These are phyloP conservation scores for Stichodactyla mertensii DNA, from an alignment of 64 coral and sea anemone genomes.

Conservation along the genomic window DNA sequence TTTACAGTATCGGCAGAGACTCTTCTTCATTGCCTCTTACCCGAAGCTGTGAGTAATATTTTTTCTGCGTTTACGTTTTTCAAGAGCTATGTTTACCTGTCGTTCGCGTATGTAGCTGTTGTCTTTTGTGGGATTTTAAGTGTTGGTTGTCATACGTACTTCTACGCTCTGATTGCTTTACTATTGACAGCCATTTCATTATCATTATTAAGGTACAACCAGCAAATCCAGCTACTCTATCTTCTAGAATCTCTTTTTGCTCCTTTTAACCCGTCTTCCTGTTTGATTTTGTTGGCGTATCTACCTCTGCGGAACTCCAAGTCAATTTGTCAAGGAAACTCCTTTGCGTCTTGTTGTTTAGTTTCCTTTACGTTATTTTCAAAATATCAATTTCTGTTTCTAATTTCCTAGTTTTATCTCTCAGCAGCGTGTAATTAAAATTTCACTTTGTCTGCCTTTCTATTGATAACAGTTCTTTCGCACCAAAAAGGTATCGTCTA, in stretches of 20 bases:
- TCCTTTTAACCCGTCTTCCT: neutral
- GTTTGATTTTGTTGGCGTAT: neutral
- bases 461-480: neutral
- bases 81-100: slow-evolving; percentile 15
- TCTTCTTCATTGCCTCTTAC: slow-evolving; percentile 3
- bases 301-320: neutral
- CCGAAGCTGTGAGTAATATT: slow-evolving; percentile 17
- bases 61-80: neutral
- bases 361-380: neutral
- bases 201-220: slow-evolving; percentile 4
- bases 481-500: neutral
- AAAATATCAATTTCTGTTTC: slow-evolving; percentile 10
- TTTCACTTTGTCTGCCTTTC: slow-evolving; percentile 1
- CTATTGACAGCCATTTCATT: slow-evolving; percentile 10
- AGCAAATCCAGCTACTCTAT: slow-evolving; percentile 8
- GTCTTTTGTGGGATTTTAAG: slow-evolving; percentile 11
- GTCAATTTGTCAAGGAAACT: slow-evolving; percentile 16
- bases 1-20: slow-evolving; percentile 15
- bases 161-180: slow-evolving; percentile 25
- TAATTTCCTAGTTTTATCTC: slow-evolving; percentile 9
- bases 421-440: slow-evolving; percentile 11
- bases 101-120: neutral
- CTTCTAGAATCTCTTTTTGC: neutral
- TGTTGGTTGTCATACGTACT: slow-evolving; percentile 12
- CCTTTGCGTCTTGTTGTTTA: neutral